These are phyloP conservation scores for Cardiocondyla obscurior DNA, from an alignment of 1,140 invertebrate genomes.

Conservation along the genomic window DNA sequence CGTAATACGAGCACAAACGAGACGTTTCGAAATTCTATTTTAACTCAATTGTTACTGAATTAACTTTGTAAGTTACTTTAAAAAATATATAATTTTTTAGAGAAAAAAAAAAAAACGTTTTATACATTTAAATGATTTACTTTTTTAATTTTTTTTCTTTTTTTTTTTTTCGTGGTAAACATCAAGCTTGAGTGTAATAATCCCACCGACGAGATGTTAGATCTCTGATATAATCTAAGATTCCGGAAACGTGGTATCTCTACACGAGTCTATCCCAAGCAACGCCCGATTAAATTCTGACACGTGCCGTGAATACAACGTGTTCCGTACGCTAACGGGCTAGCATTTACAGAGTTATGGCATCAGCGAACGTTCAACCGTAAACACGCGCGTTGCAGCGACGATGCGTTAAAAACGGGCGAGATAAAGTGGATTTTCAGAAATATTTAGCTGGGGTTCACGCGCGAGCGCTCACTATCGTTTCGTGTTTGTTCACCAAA, in stretches of 20 bases:
- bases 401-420: slow-evolving; percentile 20
- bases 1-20: not conserved
- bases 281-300: slow-evolving; percentile 40
- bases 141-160: no score
- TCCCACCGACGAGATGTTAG: not conserved
- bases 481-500: slow-evolving; percentile 12
- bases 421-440: slow-evolving; percentile 28
- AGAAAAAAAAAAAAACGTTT: no score
- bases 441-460: slow-evolving; percentile 30
- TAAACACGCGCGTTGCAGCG: not conserved
- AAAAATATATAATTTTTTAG: no score
- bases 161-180: no score
- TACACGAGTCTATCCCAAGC: not conserved
- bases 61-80: no score
- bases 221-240: not conserved
- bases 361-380: not conserved
- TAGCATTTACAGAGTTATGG: slow-evolving; percentile 22
- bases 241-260: not conserved
- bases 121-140: no score
- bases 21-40: no score
- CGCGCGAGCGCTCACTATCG: not conserved
- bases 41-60: no score
- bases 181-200: no score
- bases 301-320: slow-evolving; percentile 62
- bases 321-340: slow-evolving; percentile 67